Conservation (phyloP, 2,113 vertebrate species). For the Mus musculus region GRCm39 chr11:93133501-93134000, state of each 20-base stretch:
- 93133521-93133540: constrained; percentile 59
- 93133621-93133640: constrained; percentile 30
- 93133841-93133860: constrained; percentile 38
- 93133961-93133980: neutral
- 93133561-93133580: neutral
- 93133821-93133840: neutral
- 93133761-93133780: neutral
- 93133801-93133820: neutral
- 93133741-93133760: constrained; percentile 17
- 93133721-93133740: constrained; percentile 54
- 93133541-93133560: constrained; percentile 27
- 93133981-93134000: neutral
- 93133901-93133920: neutral
- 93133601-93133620: constrained; percentile 46
- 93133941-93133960: neutral
- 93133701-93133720: constrained; percentile 59
- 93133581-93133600: constrained; percentile 61
- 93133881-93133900: constrained; percentile 4
- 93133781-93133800: neutral
- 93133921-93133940: neutral
- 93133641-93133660: constrained; percentile 51
- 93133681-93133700: constrained; percentile 61
- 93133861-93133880: neutral
- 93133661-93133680: constrained; percentile 64
- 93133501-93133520: neutral